Evolutionary conservation across 37 sponge, comb jelly and placozoan species (phyloP).

Genomic region (Oscarella lobularis): DNA sequence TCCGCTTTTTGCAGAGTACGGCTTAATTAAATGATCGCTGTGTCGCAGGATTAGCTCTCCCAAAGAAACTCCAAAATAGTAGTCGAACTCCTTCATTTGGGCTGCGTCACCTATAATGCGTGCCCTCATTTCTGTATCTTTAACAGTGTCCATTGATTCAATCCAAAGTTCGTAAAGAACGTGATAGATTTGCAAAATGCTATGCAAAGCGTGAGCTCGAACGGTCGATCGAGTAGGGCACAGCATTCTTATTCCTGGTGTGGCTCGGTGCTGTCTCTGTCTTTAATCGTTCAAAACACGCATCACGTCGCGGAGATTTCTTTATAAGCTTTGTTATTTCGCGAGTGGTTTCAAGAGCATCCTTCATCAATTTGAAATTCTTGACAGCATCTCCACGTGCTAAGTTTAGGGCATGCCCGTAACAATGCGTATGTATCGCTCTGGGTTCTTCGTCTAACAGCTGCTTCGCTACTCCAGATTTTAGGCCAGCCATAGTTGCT

Average conservation of each 20-base stretch:
- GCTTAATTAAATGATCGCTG: slow-evolving; percentile 56
- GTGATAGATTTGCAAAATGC: slow-evolving; percentile 41
- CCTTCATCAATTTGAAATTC: slow-evolving; percentile 31
- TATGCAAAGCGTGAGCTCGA: slow-evolving; percentile 35
- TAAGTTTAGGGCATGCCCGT: slow-evolving; percentile 39
- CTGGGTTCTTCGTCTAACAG: slow-evolving; percentile 22
- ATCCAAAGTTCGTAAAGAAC: slow-evolving; percentile 40
- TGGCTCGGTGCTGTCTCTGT: slow-evolving; percentile 11
- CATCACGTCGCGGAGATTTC: slow-evolving; percentile 35
- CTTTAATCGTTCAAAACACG: slow-evolving; percentile 24
- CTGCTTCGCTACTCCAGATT: slow-evolving; percentile 25
- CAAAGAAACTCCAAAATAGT: slow-evolving; percentile 34
- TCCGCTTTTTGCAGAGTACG: slow-evolving; percentile 34
- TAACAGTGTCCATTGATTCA: slow-evolving; percentile 17
- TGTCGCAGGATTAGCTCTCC: slow-evolving; percentile 48
- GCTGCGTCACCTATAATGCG: slow-evolving; percentile 34
- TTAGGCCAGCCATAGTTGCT: slow-evolving; percentile 21
- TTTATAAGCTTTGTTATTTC: slow-evolving; percentile 41
- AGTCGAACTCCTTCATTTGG: slow-evolving; percentile 21
- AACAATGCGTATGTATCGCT: slow-evolving; percentile 47
- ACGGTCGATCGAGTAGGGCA: slow-evolving; percentile 68
- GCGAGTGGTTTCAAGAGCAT: slow-evolving; percentile 40
- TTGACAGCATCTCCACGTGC: slow-evolving; percentile 10
- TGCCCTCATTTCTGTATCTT: slow-evolving; percentile 53
- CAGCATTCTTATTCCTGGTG: slow-evolving; percentile 31